Percentiles rank a stretch among this genome's conserved stretches.
phyloP scores from a whole-genome alignment of 2,113 vertebrate genomes.

The Callipepla californica region DNA sequence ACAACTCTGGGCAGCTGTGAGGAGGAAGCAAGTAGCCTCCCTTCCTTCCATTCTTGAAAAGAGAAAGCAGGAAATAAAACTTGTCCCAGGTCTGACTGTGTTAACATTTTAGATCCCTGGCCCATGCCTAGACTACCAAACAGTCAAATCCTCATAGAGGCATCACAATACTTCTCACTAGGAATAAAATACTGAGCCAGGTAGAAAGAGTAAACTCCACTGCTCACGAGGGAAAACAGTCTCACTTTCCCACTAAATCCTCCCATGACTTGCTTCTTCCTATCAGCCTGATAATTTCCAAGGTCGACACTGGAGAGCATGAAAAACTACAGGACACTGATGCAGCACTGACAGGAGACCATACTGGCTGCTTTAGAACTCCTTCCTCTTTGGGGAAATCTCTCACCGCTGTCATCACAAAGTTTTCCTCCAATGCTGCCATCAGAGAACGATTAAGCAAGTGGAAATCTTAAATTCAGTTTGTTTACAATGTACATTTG shows the following conservation, averaged over 20 bases:
- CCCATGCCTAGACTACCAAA: neutral
- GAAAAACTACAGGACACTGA: neutral
- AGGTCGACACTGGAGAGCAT: neutral
- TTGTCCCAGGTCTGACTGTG: neutral
- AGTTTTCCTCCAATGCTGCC: neutral
- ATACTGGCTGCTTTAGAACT: neutral
- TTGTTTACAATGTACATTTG: neutral
- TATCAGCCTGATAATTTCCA: neutral
- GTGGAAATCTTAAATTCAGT: neutral
- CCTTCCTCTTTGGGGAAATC: neutral
- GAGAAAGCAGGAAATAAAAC: neutral
- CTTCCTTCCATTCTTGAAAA: neutral
- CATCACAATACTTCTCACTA: rapidly evolving
- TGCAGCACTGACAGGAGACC: neutral
- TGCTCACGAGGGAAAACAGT: neutral
- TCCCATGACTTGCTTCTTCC: neutral
- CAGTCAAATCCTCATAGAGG: neutral
- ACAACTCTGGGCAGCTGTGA: neutral
- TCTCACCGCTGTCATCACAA: neutral
- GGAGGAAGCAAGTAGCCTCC: neutral
- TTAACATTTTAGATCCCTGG: neutral
- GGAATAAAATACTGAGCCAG: neutral
- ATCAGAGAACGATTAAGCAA: neutral
- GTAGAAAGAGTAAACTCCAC: neutral
- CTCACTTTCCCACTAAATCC: neutral